These are phyloP conservation scores for Indri indri DNA, from an alignment of 2,113 vertebrate species.

Conservation along the genomic window DNA sequence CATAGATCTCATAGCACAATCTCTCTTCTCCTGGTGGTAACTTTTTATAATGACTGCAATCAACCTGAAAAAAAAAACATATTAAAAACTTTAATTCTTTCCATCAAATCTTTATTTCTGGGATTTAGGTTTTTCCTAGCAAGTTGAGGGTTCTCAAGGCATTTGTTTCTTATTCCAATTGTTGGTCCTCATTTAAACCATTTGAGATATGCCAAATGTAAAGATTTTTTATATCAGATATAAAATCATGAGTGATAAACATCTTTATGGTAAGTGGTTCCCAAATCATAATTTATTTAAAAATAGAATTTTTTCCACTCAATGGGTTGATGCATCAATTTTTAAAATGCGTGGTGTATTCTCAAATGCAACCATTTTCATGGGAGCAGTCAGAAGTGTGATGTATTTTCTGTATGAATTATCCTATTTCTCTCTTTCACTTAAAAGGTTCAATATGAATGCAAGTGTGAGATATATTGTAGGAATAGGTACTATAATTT, in stretches of 20 bases:
- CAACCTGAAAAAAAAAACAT: slow-evolving; percentile 11
- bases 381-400: background rate
- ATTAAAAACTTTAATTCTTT: background rate
- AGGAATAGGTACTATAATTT: background rate
- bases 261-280: background rate
- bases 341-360: background rate
- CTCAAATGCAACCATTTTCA: background rate
- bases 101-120: background rate
- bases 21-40: background rate
- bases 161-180: background rate
- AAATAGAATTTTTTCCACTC: background rate
- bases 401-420: background rate
- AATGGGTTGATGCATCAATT: background rate
- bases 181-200: background rate
- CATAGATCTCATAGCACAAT: background rate
- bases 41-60: slow-evolving; percentile 13
- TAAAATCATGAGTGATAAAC: background rate
- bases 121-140: background rate
- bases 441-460: background rate
- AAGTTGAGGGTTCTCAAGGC: background rate
- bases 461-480: background rate
- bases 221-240: background rate
- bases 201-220: background rate
- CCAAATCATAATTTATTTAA: background rate
- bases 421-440: background rate